Evolutionary conservation across 1,140 invertebrate genomes (phyloP), one percentile per base, ranked within the genome.

Genomic region (Panulirus ornatus): DNA sequence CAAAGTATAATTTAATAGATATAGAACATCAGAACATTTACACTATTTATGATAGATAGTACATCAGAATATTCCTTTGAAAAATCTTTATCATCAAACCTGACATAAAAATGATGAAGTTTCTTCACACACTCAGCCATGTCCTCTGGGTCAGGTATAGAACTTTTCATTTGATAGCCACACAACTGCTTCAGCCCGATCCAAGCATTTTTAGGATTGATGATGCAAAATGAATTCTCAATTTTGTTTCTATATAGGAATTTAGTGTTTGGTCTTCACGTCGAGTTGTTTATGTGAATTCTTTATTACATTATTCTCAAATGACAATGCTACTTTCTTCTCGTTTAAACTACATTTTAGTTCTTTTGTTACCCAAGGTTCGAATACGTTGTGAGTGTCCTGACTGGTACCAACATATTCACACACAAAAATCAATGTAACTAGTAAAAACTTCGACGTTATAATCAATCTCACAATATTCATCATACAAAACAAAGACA

Each of bases 381-480:
- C 70, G 70, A 27, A 73, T 73, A 73, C 27, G 70, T 73, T 73
- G 8, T 73, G 27, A 73, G 9, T 73, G 8, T 27, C 70, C 27
- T 73, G 70, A 73, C 27, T 8, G 70, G 70, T 73, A 73, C 70
- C 70, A 73, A 8, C 70, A 73, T 73, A 73, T 27, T 73, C 8
- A 73, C 70, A 73, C 70, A 73, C n/a, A n/a, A 27, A 73, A 73
- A 73, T 73, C 70, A 11, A 14, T 73, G 70, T 73, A 73, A 27
- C 70, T 73, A 11, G 70, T 73, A 73, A 73, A 73, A 8, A 73
- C 70, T 73, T 73, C 70, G 70, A 73, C 70, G 27, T 73, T 73
- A 73, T 11, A 73, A 73, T 73, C 70, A 73, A 73, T 73, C 27
- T 36, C 70, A 73, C 70, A 73, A 34, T 73, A 11, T 73, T 73